Evolutionary conservation across 2,888 invertebrate genomes (phyloP).

Genomic region (Euzophera pinguis): DNA sequence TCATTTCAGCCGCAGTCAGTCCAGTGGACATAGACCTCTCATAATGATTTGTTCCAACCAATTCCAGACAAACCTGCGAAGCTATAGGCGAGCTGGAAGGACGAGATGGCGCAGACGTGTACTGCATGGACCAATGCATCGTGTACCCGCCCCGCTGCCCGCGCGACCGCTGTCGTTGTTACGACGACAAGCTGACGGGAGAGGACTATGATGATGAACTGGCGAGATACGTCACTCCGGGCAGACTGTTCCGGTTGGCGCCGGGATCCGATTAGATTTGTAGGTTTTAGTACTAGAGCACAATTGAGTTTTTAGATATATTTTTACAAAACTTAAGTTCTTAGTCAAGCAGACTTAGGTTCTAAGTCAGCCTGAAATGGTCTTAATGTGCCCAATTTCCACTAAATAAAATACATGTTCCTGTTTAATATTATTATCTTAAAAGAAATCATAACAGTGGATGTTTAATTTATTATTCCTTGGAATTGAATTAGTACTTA

Average conservation of each 20-base stretch:
- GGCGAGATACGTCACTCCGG: slow-evolving; percentile 2
- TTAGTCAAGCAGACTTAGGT: too few relatives aligned
- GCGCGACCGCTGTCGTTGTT: slow-evolving; percentile 85
- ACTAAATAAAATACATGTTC: too few relatives aligned
- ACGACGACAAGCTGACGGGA: slow-evolving; percentile 44
- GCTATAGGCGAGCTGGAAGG: slow-evolving; percentile 88
- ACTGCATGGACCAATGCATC: slow-evolving; percentile 92
- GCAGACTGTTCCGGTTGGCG: slow-evolving; percentile 2
- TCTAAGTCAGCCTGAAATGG: too few relatives aligned
- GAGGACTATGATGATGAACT: background rate
- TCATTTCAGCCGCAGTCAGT: too few relatives aligned
- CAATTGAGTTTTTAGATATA: background rate
- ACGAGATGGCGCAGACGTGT: slow-evolving; percentile 87
- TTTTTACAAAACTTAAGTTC: too few relatives aligned
- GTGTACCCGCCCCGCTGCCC: slow-evolving; percentile 88
- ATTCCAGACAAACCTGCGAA: slow-evolving; percentile 87
- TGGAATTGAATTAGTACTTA: too few relatives aligned
- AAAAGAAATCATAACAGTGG: too few relatives aligned
- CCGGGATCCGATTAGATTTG: background rate
- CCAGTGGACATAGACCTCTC: too few relatives aligned
- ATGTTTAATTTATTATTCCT: too few relatives aligned
- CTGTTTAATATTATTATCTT: too few relatives aligned
- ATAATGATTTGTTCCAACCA: background rate
- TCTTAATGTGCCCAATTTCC: too few relatives aligned
- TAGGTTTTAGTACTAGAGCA: background rate